Evolutionary conservation across 1,140 invertebrate species (phyloP).

Genomic region (Pseudomyrmex pallidus): DNA sequence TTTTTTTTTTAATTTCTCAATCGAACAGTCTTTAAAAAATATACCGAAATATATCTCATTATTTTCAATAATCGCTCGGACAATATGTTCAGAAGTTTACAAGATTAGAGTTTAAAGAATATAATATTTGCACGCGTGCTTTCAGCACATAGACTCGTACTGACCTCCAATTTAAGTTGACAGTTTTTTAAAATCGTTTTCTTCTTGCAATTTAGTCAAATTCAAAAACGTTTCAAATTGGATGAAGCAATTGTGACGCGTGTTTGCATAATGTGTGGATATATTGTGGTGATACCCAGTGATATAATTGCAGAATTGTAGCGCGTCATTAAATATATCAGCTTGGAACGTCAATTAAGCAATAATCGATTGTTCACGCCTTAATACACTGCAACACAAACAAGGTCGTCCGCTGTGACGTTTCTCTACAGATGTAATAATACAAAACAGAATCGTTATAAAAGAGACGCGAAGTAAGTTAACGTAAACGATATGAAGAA

Average conservation of each 20-base stretch:
- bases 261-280: neutral
- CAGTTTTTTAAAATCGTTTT: no score
- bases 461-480: neutral
- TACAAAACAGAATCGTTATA: neutral
- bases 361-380: neutral
- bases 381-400: neutral
- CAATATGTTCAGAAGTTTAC: no score
- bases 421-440: neutral
- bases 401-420: neutral
- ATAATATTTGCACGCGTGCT: no score
- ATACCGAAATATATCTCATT: no score
- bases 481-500: constrained; percentile 41
- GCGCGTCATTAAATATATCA: neutral
- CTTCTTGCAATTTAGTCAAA: no score
- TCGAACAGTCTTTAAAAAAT: no score
- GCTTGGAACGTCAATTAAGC: constrained; percentile 7
- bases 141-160: no score
- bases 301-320: constrained; percentile 11
- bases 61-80: no score
- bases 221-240: neutral
- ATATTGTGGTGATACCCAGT: no score
- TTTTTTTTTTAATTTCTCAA: no score
- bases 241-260: neutral
- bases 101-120: no score
- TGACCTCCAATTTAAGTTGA: no score